A percentile compares a stretch with the other conserved stretches of the same genome.
Conservation (phyloP, 2,113 vertebrate genomes). For the Antennarius striatus region DNA sequence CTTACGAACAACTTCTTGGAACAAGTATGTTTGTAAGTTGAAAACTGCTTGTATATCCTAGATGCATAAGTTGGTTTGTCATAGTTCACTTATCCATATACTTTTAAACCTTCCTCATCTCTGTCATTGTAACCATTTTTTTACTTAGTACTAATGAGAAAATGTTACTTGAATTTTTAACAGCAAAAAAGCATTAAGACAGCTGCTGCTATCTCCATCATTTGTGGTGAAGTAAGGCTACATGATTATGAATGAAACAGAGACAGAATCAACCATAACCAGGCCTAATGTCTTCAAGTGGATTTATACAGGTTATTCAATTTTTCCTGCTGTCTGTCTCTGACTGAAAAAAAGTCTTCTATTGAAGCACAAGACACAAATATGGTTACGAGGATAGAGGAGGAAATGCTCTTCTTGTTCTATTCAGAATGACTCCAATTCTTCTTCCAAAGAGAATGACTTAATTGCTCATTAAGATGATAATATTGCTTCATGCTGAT, state of each 20-base stretch:
- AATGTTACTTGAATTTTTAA: too few relatives aligned
- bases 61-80: too few relatives aligned
- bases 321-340: conserved; percentile 21
- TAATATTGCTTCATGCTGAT: conserved; percentile 92
- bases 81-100: too few relatives aligned
- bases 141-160: too few relatives aligned
- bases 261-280: neutral
- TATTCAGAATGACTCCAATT: conserved; percentile 36
- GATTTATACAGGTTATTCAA: neutral
- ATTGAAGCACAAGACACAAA: conserved; percentile 37
- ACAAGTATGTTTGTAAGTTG: too few relatives aligned
- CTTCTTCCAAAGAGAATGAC: conserved; percentile 85
- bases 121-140: too few relatives aligned
- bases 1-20: too few relatives aligned
- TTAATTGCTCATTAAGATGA: conserved; percentile 94
- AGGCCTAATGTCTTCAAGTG: neutral
- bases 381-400: conserved; percentile 17
- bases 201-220: neutral
- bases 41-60: too few relatives aligned
- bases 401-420: conserved; percentile 19
- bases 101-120: too few relatives aligned
- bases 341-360: conserved; percentile 15
- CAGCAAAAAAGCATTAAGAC: too few relatives aligned
- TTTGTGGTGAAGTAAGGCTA: conserved; percentile 21
- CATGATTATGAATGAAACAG: conserved; percentile 25